phyloP scores from a whole-genome alignment of 1,140 invertebrate species.

The Babylonia areolata region DNA sequence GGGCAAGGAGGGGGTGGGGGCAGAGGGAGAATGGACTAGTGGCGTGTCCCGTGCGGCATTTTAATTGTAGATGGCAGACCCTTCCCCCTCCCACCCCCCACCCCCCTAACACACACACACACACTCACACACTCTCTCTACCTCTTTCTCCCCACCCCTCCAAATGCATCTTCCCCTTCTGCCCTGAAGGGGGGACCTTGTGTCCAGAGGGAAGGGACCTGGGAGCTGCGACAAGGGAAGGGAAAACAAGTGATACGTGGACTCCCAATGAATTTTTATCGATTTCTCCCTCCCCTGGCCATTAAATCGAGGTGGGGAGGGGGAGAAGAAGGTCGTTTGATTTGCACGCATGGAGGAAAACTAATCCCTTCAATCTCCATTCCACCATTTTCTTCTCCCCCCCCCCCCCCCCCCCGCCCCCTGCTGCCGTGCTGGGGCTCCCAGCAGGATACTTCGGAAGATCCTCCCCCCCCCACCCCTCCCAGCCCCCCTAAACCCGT shows the following conservation, averaged over 20 bases:
- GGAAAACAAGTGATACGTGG: neutral
- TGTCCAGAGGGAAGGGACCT: neutral
- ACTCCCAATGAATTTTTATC: neutral
- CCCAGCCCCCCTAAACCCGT: neutral
- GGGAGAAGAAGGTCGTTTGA: neutral
- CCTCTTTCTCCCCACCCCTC: too few relatives aligned
- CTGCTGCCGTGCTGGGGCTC: neutral
- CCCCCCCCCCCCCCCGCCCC: too few relatives aligned
- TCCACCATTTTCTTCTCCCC: neutral
- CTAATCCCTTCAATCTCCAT: neutral
- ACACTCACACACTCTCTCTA: too few relatives aligned
- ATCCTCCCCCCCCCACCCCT: neutral
- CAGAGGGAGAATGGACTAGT: too few relatives aligned
- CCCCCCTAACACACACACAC: too few relatives aligned
- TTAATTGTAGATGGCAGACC: neutral
- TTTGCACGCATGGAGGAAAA: neutral
- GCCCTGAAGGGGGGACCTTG: too few relatives aligned
- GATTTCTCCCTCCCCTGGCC: neutral
- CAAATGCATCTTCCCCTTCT: too few relatives aligned
- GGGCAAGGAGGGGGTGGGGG: too few relatives aligned
- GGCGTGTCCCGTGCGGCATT: neutral
- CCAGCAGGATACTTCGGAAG: neutral
- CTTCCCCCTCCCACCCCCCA: neutral
- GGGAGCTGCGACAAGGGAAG: neutral
- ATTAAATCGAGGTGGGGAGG: neutral